Evolutionary conservation across 2,113 vertebrate genomes (phyloP), one percentile per base, ranked within the genome.

Genomic region (Ptychochromis oligacanthus): DNA sequence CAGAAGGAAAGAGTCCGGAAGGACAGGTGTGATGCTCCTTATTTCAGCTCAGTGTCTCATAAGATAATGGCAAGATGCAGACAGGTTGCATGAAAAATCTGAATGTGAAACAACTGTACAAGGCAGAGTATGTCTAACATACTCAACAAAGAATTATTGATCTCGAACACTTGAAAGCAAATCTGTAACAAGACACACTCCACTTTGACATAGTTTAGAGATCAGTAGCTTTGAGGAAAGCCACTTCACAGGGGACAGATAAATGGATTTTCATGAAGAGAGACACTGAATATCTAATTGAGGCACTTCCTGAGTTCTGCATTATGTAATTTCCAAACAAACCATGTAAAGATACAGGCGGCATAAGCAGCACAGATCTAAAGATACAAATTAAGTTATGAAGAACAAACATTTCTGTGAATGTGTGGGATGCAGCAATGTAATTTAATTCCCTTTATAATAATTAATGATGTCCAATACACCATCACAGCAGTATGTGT

Each of bases 251-350:
- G 26, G 67, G 67, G 67, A 72, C 67, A 54, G 46, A 72, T 72
- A 72, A 67, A 72, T 72, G 9, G 10, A 67, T 82, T 84, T 75
- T 54, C 28, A 82, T 60, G 24, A 55, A 15, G 28, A 61, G 20
- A 65, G 13, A 81, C 38, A n/a, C 1, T 82, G 75, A 59, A 56
- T 61, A 77, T 65, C 43, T 79, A 49, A 84, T 49, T 15, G 34
- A 70, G 43, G 10, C 22, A 31, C 56, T 24, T 78, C 43, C 80
- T 77, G 56, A 65, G 60, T 43, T 15, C 15, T 49, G 49, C 17
- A 77, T 58, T 36, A 84, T 59, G 62, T 6, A 4, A 59, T 82
- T 52, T 74, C 64, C 26, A 84, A 61, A 85, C 28, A 84, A 72
- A 75, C 11, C 15, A 20, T 54, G 46, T 28, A 38, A 34, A 84